These are phyloP conservation scores for Moxostoma hubbsi DNA, from an alignment of 2,797 vertebrate genomes.

Conservation along the genomic window DNA sequence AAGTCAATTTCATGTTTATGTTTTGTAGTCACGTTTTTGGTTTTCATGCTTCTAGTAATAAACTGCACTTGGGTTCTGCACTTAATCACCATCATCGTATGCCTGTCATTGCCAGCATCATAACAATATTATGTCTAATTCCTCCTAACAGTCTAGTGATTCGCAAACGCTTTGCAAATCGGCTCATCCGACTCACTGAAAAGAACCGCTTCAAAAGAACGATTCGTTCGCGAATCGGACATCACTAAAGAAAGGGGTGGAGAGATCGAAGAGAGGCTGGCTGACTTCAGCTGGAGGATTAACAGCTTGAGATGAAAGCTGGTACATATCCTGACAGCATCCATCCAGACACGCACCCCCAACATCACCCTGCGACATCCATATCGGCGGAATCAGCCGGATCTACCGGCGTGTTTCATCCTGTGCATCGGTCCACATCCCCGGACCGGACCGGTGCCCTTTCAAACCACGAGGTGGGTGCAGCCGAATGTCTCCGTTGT, in stretches of 20 bases:
- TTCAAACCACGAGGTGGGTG: constrained; percentile 78
- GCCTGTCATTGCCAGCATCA: too few species aligned
- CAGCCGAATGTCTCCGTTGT: constrained; percentile 55
- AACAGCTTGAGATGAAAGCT: constrained; percentile 64
- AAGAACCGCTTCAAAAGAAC: background rate
- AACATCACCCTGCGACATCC: constrained; percentile 47
- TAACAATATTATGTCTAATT: too few species aligned
- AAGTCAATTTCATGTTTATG: too few species aligned
- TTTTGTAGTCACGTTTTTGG: too few species aligned
- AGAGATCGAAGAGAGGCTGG: constrained; percentile 58
- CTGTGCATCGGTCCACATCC: constrained; percentile 40
- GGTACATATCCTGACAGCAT: constrained; percentile 80
- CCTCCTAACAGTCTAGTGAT: background rate
- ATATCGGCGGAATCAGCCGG: constrained; percentile 60
- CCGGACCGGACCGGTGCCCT: constrained; percentile 58
- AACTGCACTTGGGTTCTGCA: too few species aligned
- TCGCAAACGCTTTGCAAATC: constrained; percentile 1
- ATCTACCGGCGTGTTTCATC: constrained; percentile 40
- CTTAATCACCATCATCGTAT: too few species aligned
- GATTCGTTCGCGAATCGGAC: constrained; percentile 38
- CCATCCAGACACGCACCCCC: constrained; percentile 69
- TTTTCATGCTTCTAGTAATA: too few species aligned
- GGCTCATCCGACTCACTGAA: background rate
- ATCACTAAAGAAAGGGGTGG: constrained; percentile 40
- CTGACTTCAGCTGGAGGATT: constrained; percentile 78